Conservation (phyloP, 2,113 vertebrate genomes). For the Chiloscyllium plagiosum region DNA sequence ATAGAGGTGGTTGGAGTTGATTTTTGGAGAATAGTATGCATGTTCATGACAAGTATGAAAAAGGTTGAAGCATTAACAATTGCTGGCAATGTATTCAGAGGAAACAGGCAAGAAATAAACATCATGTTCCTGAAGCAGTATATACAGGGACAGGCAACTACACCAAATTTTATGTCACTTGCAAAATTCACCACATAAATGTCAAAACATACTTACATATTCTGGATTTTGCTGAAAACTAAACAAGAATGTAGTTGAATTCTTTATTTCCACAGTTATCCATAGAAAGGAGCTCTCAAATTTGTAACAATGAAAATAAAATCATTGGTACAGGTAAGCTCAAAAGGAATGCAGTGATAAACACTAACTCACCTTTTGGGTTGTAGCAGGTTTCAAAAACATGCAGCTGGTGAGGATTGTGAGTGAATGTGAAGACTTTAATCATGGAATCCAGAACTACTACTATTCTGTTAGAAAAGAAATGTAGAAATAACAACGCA, state of each 20-base stretch:
- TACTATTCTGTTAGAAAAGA: slow-evolving; percentile 75
- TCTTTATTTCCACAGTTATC: not conserved
- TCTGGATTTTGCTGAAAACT: not conserved
- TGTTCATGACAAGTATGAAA: not conserved
- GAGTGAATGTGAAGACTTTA: slow-evolving; percentile 97
- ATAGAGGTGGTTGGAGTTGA: not conserved
- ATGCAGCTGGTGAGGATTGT: slow-evolving; percentile 95
- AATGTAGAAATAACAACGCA: not conserved
- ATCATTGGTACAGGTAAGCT: not conserved
- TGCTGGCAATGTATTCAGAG: not conserved
- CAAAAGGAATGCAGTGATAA: not conserved
- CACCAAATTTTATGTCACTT: not conserved
- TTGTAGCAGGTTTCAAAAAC: slow-evolving; percentile 99
- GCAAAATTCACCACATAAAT: not conserved
- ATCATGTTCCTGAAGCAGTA: no score
- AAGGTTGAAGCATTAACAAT: not conserved
- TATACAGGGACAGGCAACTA: not conserved
- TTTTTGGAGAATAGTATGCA: not conserved
- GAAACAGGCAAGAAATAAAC: not conserved
- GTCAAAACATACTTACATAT: not conserved
- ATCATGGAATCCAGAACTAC: slow-evolving; percentile 98
- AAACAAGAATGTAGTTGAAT: not conserved
- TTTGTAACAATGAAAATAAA: not conserved
- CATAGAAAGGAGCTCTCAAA: not conserved
- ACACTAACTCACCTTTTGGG: slow-evolving; percentile 75